Evolutionary conservation across 2,797 vertebrate species (phyloP).

Genomic region (Myripristis jacobus): DNA sequence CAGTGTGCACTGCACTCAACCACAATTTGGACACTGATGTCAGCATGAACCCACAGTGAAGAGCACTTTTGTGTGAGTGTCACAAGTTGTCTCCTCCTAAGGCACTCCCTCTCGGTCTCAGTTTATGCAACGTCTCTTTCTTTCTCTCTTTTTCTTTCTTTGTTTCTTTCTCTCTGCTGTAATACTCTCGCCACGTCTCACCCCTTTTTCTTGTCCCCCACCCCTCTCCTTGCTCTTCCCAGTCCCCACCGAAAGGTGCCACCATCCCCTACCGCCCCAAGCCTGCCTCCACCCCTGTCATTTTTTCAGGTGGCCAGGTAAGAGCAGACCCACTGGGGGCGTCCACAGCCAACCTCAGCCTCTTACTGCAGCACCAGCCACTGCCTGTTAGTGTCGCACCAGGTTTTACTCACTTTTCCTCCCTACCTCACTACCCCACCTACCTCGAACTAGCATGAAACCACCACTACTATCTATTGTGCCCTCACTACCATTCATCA

Average conservation of each 20-base stretch:
- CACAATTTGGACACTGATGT: constrained; percentile 62
- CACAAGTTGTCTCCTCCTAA: constrained; percentile 73
- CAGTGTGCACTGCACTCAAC: constrained; percentile 68
- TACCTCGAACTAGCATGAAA: constrained; percentile 64
- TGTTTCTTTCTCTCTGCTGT: constrained; percentile 62
- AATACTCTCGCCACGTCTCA: constrained; percentile 87
- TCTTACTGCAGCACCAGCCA: constrained; percentile 99
- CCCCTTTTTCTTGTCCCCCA: constrained; percentile 58
- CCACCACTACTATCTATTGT: constrained; percentile 64
- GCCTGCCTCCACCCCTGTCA: constrained; percentile 99
- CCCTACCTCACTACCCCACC: constrained; percentile 71
- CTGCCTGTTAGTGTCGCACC: constrained; percentile 97
- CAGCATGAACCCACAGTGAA: constrained; percentile 75
- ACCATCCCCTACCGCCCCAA: constrained; percentile 99
- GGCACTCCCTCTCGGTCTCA: constrained; percentile 77
- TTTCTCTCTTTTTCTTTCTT: constrained; percentile 49
- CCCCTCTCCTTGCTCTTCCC: constrained; percentile 73
- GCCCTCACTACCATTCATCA: constrained; percentile 55
- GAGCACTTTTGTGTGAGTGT: constrained; percentile 74
- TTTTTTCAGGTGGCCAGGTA: constrained; percentile 99
- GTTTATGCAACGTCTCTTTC: constrained; percentile 65
- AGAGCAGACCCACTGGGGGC: constrained; percentile 98
- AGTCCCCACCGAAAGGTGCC: constrained; percentile 99
- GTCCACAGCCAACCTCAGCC: constrained; percentile 99
- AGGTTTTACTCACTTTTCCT: constrained; percentile 89